phyloP scores from a whole-genome alignment of 1,140 invertebrate genomes.

The Cotesia typhae region DNA sequence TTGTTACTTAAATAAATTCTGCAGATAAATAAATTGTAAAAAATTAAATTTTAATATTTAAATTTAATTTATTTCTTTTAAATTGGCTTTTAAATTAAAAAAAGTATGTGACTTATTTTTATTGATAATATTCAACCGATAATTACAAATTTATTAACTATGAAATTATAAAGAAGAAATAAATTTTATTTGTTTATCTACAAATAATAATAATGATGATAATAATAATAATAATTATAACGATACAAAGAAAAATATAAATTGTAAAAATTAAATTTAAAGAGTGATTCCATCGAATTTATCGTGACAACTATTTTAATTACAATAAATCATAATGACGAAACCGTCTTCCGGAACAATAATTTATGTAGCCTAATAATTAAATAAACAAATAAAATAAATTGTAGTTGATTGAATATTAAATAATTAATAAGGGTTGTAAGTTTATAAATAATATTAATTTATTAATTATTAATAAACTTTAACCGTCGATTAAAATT shows the following conservation, averaged over 20 bases:
- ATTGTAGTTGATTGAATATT: conserved; percentile 10
- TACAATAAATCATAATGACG: conserved; percentile 50
- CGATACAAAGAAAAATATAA: background rate
- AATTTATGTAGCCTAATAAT: conserved; percentile 51
- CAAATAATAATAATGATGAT: too few species aligned
- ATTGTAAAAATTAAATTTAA: conserved; percentile 21
- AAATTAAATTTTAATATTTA: too few species aligned
- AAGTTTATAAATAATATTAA: conserved; percentile 24
- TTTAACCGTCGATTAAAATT: conserved; percentile 13
- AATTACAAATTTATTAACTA: too few species aligned
- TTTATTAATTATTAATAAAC: conserved; percentile 29
- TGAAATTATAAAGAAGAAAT: too few species aligned
- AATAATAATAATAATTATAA: background rate
- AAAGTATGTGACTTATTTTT: too few species aligned
- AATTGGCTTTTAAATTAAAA: too few species aligned
- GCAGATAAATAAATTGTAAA: background rate
- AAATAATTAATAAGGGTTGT: conserved; percentile 14
- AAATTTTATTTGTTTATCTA: too few species aligned
- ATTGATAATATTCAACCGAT: too few species aligned
- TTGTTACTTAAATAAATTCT: too few species aligned
- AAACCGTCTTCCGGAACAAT: conserved; percentile 59
- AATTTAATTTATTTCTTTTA: too few species aligned
- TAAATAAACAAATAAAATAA: conserved; percentile 30
- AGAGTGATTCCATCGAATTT: conserved; percentile 42
- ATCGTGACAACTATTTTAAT: conserved; percentile 52